These are phyloP conservation scores for Hypsibius dujardini DNA, from an alignment of 1,140 invertebrate species.

Conservation along the genomic window DNA sequence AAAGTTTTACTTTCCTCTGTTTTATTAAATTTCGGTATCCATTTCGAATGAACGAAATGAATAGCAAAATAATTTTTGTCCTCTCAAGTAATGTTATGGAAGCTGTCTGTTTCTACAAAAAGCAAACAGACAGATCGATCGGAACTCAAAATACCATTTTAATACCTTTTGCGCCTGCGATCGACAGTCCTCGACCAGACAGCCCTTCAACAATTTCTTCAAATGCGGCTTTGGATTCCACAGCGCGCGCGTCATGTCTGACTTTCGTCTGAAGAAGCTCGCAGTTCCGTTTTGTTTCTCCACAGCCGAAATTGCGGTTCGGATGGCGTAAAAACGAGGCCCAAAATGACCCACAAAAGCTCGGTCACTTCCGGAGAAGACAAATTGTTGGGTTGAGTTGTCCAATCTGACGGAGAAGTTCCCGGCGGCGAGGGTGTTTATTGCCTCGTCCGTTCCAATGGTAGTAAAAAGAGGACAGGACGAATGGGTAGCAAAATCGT, in stretches of 20 bases:
- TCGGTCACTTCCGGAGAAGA: not conserved
- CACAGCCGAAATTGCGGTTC: not conserved
- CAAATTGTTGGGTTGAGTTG: not conserved
- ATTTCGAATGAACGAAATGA: too few species aligned
- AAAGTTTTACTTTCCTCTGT: too few species aligned
- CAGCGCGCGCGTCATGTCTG: not conserved
- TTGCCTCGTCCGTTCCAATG: not conserved
- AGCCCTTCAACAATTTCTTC: not conserved
- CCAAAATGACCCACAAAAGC: not conserved
- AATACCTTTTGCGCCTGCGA: not conserved
- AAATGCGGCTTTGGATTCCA: not conserved
- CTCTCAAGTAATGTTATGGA: too few species aligned
- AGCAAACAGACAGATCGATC: too few species aligned
- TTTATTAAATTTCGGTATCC: too few species aligned
- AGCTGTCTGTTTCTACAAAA: too few species aligned
- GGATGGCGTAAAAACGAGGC: not conserved
- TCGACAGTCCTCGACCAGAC: not conserved
- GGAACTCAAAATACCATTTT: too few species aligned
- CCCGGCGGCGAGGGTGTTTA: not conserved
- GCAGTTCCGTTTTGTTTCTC: not conserved
- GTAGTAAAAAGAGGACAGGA: not conserved
- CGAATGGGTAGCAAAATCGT: not conserved
- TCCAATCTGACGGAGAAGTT: not conserved
- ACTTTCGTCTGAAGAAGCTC: not conserved
- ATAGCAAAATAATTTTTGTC: too few species aligned